Conservation (phyloP, 2,113 vertebrate species). For the Melanotaenia duboulayi region DNA sequence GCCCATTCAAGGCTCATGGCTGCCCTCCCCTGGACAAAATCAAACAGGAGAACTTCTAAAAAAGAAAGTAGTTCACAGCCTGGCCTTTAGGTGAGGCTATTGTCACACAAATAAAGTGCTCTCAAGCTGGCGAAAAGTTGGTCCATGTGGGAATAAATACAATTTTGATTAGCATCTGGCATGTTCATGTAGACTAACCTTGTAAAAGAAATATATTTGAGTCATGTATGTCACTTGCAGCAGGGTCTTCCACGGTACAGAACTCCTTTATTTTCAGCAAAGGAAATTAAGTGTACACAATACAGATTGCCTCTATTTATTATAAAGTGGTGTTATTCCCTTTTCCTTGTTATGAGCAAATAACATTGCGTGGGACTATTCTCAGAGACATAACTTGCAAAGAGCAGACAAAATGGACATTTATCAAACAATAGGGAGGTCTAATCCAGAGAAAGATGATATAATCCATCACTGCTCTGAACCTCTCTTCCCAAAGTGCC, state of each 20-base stretch:
- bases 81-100: constrained; percentile 66
- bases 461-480: constrained; percentile 52
- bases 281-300: constrained; percentile 52
- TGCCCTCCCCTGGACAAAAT: constrained; percentile 78
- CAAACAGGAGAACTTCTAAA: background rate
- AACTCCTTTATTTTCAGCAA: constrained; percentile 25
- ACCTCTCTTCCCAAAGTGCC: background rate
- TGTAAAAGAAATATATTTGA: constrained; percentile 27
- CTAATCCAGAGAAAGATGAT: constrained; percentile 51
- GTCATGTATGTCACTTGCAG: constrained; percentile 26
- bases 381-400: constrained; percentile 37
- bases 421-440: constrained; percentile 53
- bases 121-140: background rate
- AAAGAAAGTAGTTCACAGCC: background rate
- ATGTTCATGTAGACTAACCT: background rate
- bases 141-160: constrained; percentile 14
- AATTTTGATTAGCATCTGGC: constrained; percentile 39
- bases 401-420: constrained; percentile 42
- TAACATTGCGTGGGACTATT: constrained; percentile 59
- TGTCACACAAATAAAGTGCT: constrained; percentile 28
- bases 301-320: constrained; percentile 51
- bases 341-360: constrained; percentile 51
- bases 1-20: constrained; percentile 66
- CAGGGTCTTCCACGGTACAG: constrained; percentile 11
- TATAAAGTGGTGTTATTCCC: constrained; percentile 49